A percentile compares a stretch with the other conserved stretches of the same genome.
Evolutionary conservation across 2,888 invertebrate species (phyloP).

Genomic region (Nineta flava): DNA sequence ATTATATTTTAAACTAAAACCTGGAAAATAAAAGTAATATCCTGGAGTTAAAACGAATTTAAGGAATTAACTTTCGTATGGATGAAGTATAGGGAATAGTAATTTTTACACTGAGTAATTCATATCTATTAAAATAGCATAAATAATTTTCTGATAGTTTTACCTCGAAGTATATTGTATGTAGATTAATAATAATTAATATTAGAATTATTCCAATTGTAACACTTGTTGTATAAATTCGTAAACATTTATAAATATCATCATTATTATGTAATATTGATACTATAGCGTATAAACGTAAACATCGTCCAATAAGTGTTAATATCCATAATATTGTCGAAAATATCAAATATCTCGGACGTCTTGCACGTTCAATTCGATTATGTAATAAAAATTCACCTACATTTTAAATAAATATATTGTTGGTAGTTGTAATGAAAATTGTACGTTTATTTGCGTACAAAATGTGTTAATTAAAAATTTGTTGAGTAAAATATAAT

Average conservation of each 20-base stretch:
- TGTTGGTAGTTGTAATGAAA: too few relatives aligned
- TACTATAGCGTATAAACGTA: background rate
- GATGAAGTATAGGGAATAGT: too few relatives aligned
- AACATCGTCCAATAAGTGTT: background rate
- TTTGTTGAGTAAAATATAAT: too few relatives aligned
- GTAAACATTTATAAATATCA: background rate
- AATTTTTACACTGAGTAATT: too few relatives aligned
- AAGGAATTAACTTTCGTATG: too few relatives aligned
- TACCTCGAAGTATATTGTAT: conserved; percentile 3
- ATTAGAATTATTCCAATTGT: background rate
- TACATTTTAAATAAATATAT: background rate
- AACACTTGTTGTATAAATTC: background rate
- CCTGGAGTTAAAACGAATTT: too few relatives aligned
- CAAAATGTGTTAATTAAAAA: too few relatives aligned
- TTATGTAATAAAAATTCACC: conserved; percentile 2
- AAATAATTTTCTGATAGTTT: background rate
- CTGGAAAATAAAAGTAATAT: too few relatives aligned
- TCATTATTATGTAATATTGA: background rate
- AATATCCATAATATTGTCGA: conserved; percentile 1
- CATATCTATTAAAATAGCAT: background rate
- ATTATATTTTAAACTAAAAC: too few relatives aligned
- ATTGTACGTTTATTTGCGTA: too few relatives aligned
- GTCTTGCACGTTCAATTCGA: background rate
- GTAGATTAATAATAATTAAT: background rate
- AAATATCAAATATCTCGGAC: background rate